phyloP scores from a whole-genome alignment of 2,888 invertebrate genomes.

The Phoronis australis region DNA sequence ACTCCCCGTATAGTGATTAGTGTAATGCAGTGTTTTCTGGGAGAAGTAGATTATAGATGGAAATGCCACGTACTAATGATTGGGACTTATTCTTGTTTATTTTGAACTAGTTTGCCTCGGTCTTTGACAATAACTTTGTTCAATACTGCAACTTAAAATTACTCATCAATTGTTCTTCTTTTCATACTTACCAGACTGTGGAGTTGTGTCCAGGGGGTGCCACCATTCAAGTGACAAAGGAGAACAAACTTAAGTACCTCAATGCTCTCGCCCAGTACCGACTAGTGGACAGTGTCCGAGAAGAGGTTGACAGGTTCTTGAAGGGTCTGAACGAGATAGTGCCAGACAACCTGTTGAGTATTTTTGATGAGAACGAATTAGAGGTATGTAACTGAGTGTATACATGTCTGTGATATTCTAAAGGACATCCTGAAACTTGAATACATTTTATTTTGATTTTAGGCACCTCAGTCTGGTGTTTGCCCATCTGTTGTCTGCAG shows the following conservation, averaged over 20 bases:
- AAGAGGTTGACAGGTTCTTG: slow-evolving; percentile 81
- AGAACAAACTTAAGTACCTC: slow-evolving; percentile 74
- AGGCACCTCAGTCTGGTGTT: too few species aligned
- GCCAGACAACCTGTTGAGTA: slow-evolving; percentile 85
- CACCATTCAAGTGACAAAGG: slow-evolving; percentile 68
- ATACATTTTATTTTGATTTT: too few species aligned
- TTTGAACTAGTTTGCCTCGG: too few species aligned
- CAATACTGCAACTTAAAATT: too few species aligned
- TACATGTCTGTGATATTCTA: background rate
- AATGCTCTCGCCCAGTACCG: slow-evolving; percentile 81
- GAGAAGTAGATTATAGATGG: too few species aligned
- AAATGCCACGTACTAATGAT: too few species aligned
- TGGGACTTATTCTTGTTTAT: too few species aligned
- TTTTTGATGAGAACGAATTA: slow-evolving; percentile 92
- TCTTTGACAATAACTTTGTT: too few species aligned
- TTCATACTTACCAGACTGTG: slow-evolving; percentile 55
- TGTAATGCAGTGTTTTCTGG: too few species aligned
- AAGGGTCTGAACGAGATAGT: slow-evolving; percentile 86
- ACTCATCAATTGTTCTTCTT: slow-evolving; percentile 6
- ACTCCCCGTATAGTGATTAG: too few species aligned
- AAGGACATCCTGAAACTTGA: too few species aligned
- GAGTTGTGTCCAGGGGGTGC: slow-evolving; percentile 81
- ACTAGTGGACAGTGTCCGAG: slow-evolving; percentile 73
- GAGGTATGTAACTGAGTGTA: slow-evolving; percentile 65
- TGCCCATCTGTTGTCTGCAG: too few species aligned